Evolutionary conservation across 2,797 vertebrate species (phyloP).

Genomic region (Atherinosoma microstoma): DNA sequence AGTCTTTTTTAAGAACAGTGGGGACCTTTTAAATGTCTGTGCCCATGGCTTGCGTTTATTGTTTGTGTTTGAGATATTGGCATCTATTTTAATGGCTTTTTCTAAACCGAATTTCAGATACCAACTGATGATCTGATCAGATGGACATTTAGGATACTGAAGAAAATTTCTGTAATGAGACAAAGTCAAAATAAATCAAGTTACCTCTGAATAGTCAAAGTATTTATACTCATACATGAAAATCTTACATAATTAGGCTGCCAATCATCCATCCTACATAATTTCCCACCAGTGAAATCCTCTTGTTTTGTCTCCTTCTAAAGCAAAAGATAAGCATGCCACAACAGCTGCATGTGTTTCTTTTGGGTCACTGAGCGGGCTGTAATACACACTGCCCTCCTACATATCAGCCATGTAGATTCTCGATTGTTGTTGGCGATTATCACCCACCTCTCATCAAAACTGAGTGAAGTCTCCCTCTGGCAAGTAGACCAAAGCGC

Average conservation of each 20-base stretch:
- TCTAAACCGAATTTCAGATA: too few species aligned
- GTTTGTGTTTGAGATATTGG: too few species aligned
- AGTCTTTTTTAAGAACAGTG: too few species aligned
- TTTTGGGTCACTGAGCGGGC: background rate
- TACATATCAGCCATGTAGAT: slow-evolving; percentile 21
- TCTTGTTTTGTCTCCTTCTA: background rate
- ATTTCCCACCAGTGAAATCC: background rate
- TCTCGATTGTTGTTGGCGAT: slow-evolving; percentile 55
- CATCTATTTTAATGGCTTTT: too few species aligned
- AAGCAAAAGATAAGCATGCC: slow-evolving; percentile 36
- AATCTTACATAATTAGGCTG: slow-evolving; percentile 4
- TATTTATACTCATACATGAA: too few species aligned
- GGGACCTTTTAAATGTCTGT: too few species aligned
- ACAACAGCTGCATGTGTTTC: background rate
- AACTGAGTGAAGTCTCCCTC: slow-evolving; percentile 51
- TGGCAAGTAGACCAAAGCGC: slow-evolving; percentile 54
- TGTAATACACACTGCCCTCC: background rate
- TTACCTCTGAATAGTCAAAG: too few species aligned
- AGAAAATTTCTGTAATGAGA: too few species aligned
- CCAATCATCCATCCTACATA: background rate
- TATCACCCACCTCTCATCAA: slow-evolving; percentile 60
- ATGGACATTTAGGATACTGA: too few species aligned
- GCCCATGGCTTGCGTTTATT: too few species aligned
- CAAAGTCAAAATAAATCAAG: too few species aligned
- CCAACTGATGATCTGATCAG: too few species aligned